phyloP scores from a whole-genome alignment of 2,797 vertebrate genomes.

The Halcyon chelicuti region DNA sequence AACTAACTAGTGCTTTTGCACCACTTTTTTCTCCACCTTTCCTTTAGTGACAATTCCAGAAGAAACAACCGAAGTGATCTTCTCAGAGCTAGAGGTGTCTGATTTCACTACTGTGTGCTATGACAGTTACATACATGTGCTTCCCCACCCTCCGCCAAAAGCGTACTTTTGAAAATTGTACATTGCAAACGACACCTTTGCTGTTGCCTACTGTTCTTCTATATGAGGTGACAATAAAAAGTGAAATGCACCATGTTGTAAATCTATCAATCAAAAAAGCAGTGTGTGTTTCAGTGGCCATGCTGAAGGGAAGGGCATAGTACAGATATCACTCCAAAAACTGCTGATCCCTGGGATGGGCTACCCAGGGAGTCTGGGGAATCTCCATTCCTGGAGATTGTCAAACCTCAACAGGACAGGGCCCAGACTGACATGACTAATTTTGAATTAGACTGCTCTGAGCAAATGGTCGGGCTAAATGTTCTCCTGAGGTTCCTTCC shows the following conservation, averaged over 20 bases:
- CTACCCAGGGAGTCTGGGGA: neutral
- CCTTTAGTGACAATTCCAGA: neutral
- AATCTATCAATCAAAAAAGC: neutral
- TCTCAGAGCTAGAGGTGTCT: neutral
- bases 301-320: neutral
- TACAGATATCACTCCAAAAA: neutral
- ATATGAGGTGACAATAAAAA: neutral
- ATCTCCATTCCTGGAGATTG: neutral
- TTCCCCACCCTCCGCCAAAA: neutral
- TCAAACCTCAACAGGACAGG: neutral
- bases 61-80: neutral
- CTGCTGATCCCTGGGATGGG: neutral
- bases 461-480: neutral
- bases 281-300: neutral
- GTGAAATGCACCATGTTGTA: neutral
- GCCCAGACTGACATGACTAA: neutral
- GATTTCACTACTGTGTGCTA: neutral
- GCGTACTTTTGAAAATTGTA: neutral
- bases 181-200: neutral
- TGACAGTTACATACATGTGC: rapidly evolving
- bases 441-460: neutral
- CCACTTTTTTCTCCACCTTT: neutral
- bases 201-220: neutral
- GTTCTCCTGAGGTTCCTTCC: neutral
- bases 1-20: neutral